A percentile compares a stretch with the other conserved stretches of the same genome.
Evolutionary conservation across 2,113 vertebrate genomes (phyloP).

Genomic region (Tretioscincus oriximinensis): DNA sequence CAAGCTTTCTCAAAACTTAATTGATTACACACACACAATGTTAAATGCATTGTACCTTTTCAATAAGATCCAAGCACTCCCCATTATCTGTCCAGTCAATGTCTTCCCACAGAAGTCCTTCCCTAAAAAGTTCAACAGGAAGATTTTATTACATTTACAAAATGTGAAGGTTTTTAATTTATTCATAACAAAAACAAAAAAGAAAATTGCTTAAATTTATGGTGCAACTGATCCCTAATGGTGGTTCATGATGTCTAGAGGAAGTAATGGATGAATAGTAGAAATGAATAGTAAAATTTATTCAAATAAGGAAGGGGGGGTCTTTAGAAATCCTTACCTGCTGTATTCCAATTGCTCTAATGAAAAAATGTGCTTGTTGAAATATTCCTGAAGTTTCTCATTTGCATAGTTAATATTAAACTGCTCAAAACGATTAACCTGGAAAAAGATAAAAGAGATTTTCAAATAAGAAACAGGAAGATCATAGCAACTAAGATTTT

Average conservation of each 20-base stretch:
- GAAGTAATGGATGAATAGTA: not conserved
- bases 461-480: not conserved
- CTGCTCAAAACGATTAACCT: conserved; percentile 98
- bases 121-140: conserved; percentile 70
- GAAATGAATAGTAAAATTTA: fast-evolving
- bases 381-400: conserved; percentile 98
- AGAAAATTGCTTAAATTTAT: not conserved
- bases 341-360: conserved; percentile 97
- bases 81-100: conserved; percentile 98
- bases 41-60: conserved; percentile 80
- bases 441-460: conserved; percentile 26
- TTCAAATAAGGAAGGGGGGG: not conserved
- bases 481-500: not conserved
- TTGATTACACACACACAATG: not conserved
- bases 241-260: not conserved
- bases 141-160: not conserved
- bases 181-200: conserved; percentile 3
- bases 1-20: not conserved
- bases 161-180: not conserved
- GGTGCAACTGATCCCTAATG: not conserved
- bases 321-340: conserved; percentile 74
- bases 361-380: conserved; percentile 99
- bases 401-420: conserved; percentile 99
- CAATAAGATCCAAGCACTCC: conserved; percentile 95
- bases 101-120: conserved; percentile 92